phyloP scores from a whole-genome alignment of 2,113 vertebrate species.

The Aramus guarauna region DNA sequence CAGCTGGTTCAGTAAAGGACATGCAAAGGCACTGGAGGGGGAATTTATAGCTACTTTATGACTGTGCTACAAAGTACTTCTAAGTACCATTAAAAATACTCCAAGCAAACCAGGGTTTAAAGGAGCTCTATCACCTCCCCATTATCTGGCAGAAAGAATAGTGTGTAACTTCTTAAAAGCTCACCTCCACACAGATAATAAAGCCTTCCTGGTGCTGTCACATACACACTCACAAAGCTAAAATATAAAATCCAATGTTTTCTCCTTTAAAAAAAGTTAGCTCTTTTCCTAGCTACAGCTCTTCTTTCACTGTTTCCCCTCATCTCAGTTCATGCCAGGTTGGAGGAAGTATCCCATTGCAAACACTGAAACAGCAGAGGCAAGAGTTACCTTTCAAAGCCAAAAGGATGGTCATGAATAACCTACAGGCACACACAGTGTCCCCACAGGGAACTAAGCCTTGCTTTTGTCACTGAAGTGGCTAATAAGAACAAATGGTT shows the following conservation, averaged over 20 bases:
- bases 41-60: slow-evolving; percentile 25
- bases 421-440: accelerated
- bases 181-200: not conserved
- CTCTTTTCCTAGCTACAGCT: not conserved
- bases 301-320: not conserved
- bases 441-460: not conserved
- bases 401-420: not conserved
- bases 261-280: not conserved
- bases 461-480: not conserved
- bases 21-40: not conserved
- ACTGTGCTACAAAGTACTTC: not conserved
- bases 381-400: not conserved
- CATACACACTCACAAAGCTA: not conserved
- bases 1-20: not conserved
- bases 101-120: not conserved
- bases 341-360: not conserved
- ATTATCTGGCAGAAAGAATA: not conserved
- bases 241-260: not conserved
- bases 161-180: not conserved
- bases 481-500: not conserved
- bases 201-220: not conserved
- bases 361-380: not conserved
- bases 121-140: not conserved
- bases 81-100: not conserved
- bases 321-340: not conserved